Evolutionary conservation across 2,797 vertebrate genomes (phyloP).

Genomic region (Thunnus albacares): DNA sequence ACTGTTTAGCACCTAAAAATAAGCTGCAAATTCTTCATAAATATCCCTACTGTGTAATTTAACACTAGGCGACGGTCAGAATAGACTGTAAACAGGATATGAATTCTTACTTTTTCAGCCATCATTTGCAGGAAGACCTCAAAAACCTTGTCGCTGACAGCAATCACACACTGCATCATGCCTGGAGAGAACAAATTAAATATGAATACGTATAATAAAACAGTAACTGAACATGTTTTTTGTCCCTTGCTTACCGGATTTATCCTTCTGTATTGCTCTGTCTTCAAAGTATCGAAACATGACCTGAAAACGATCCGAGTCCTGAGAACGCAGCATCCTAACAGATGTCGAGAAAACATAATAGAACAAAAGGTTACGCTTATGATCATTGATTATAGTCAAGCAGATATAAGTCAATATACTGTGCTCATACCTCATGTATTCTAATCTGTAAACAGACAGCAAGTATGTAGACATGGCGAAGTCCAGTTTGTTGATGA

Average conservation of each 20-base stretch:
- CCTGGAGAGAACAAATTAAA: slow-evolving; percentile 79
- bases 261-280: slow-evolving; percentile 98
- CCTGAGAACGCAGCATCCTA: slow-evolving; percentile 92
- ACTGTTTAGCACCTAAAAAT: neutral
- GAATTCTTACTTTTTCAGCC: slow-evolving; percentile 92
- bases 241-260: slow-evolving; percentile 88
- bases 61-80: too few species aligned
- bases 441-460: slow-evolving; percentile 96
- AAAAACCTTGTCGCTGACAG: slow-evolving; percentile 97
- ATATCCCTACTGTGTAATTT: neutral
- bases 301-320: slow-evolving; percentile 97
- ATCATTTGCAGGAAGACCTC: slow-evolving; percentile 97
- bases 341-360: neutral
- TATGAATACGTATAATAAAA: neutral
- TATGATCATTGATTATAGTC: neutral
- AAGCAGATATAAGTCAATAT: neutral
- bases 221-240: neutral
- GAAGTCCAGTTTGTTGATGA: slow-evolving; percentile 97
- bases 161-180: slow-evolving; percentile 98
- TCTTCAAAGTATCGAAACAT: slow-evolving; percentile 99
- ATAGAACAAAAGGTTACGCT: neutral
- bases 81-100: too few species aligned
- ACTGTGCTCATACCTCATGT: slow-evolving; percentile 90
- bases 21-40: too few species aligned
- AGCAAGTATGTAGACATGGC: slow-evolving; percentile 98